Base-by-base conservation (phyloP, 2,888 invertebrate species). In the Clunio marinus region DNA sequence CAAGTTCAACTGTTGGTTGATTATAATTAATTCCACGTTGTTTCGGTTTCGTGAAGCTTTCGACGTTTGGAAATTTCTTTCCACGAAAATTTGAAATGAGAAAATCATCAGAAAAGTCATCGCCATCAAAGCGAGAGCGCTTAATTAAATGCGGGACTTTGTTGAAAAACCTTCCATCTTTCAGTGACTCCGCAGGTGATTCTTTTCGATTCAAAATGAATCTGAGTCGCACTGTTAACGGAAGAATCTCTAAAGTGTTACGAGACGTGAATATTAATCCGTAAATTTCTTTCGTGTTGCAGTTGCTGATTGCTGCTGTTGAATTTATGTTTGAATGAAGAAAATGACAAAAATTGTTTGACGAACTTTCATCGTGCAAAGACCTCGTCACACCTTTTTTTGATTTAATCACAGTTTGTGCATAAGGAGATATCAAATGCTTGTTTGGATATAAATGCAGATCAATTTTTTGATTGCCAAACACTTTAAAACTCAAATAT, bases 221-320 rank as follows among this genome's bases (percentile, higher is more conserved):
- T 71, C 77, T 75, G 25, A 81, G 72, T 57, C 77, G 80, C 22
- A 76, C 72, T 13, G 51, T 20, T 70, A 88, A 74, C 0, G 89
- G 89, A 20, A 84, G 84, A 66, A 89, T 85, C 78, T 89, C 89
- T 70, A 87, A 82, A 0, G 87, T 87, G 1, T 83, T 80, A 73
- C 88, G 86, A 70, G 86, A 83, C 63, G 85, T 77, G 70, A 89
- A 83, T 62, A 89, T 82, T 69, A 88, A 77, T 15, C 89, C 89
- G 72, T 84, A 88, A 76, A 88, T 80, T 58, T 82, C 78, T 73
- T 83, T 82, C 71, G 84, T 82, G 71, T 83, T 80, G 75, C 88
- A 88, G 45, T 86, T 82, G 71, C 86, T 88, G 71, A 89, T 81
- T 1, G 88, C 87, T 7, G 88, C 88, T 1, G 86, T 83, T 24